Base-by-base conservation (phyloP, 2,888 invertebrate genomes). In the Phalera bucephala region DNA sequence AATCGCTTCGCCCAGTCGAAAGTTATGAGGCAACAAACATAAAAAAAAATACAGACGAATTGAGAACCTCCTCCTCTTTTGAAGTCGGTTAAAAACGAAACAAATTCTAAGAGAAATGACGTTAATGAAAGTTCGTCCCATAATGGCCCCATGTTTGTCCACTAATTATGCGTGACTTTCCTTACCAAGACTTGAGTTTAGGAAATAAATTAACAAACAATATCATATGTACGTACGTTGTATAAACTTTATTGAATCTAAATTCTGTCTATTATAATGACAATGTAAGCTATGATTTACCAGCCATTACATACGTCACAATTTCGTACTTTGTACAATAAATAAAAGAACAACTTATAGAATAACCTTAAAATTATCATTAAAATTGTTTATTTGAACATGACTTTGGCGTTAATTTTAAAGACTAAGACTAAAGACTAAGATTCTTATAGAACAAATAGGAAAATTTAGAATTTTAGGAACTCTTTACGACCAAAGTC, bases 301-400 rank as follows among this genome's bases (percentile, higher is more conserved):
- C 26, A 28, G 20, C 31, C 15, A 23, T 17, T 14, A 26, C 25
- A 48, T 40, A 46, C 44, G 51, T 34, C 40, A 42, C 39, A 25
- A 50, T 33, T 63, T 59, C 61, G 73, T 80, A 80, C 78, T 83
- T 77, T 70, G 83, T 83, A 84, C 80, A 82, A 85, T 83, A 84
- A 84, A 83, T 81, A 71, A 68, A 63, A 60, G 50, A 61, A 47
- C 41, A 34, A 47, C 54, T 58, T 61, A 64, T 41, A 56, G 29
- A 44, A 49, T 58, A 59, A 53, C 40, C 54, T 50, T 54, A 60
- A 36, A 52, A 23, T 38, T 44, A 53, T 14, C 11, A 34, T 34
- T 31, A 36, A 45, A 48, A 40, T 33, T 51, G 35, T 40, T 43
- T 52, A 55, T 60, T 64, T 65, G 53, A 60, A 64, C 56, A 52